A percentile compares a stretch with the other conserved stretches of the same genome.
These are phyloP conservation scores for Latrodectus geometricus DNA, from an alignment of 1,140 invertebrate genomes.

Conservation along the genomic window DNA sequence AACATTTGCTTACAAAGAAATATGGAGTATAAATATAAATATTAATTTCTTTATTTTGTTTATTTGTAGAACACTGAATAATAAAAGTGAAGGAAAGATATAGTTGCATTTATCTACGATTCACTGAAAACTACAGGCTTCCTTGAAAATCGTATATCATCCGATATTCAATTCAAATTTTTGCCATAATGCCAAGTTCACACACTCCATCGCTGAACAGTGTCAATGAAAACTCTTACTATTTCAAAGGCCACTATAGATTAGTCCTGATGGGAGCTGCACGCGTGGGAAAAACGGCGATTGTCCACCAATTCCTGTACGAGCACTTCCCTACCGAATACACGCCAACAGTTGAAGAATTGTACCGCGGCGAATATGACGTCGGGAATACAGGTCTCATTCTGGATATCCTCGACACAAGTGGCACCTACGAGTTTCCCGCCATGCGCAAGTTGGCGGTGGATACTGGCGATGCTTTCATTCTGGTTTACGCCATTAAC, in stretches of 20 bases:
- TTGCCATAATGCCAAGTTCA: slow-evolving; percentile 34
- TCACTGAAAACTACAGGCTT: not conserved
- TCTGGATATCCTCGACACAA: slow-evolving; percentile 87
- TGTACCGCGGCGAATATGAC: slow-evolving; percentile 89
- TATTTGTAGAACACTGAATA: too few relatives aligned
- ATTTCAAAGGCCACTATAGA: slow-evolving; percentile 77
- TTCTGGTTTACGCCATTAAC: slow-evolving; percentile 63
- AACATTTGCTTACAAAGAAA: too few relatives aligned
- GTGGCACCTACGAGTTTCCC: slow-evolving; percentile 90
- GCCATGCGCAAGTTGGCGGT: slow-evolving; percentile 88
- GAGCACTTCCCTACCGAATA: slow-evolving; percentile 85
- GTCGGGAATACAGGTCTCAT: slow-evolving; percentile 69
- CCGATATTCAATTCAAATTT: too few relatives aligned
- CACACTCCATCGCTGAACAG: slow-evolving; percentile 45
- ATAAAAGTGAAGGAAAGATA: too few relatives aligned
- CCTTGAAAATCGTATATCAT: not conserved
- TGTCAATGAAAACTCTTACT: slow-evolving; percentile 46
- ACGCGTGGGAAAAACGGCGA: slow-evolving; percentile 91
- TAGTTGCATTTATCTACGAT: too few relatives aligned
- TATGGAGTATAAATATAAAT: too few relatives aligned
- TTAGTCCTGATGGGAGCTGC: slow-evolving; percentile 90
- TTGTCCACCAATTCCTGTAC: slow-evolving; percentile 92
- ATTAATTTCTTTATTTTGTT: too few relatives aligned
- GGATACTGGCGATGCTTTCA: slow-evolving; percentile 78
- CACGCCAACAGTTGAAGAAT: slow-evolving; percentile 90